Evolutionary conservation across 2,888 invertebrate genomes (phyloP).

Genomic region (Bugulina stolonifera): DNA sequence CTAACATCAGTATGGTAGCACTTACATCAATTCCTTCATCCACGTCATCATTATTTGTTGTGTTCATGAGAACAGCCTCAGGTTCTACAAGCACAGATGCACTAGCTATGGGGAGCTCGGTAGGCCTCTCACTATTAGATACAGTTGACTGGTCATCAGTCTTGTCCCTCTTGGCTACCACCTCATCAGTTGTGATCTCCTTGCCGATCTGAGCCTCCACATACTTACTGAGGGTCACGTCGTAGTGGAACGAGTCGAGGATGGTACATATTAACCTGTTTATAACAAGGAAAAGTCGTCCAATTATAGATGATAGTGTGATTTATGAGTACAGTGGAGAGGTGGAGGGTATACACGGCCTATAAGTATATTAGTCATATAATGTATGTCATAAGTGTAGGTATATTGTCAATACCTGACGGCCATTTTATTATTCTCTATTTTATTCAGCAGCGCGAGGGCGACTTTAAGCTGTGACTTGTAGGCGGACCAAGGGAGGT

Average conservation of each 20-base stretch:
- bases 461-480: constrained; percentile 75
- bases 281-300: too few relatives aligned
- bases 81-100: neutral
- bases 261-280: constrained; percentile 60
- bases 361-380: too few relatives aligned
- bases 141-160: neutral
- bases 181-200: neutral
- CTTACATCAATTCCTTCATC: constrained; percentile 23
- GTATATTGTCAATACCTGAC: constrained; percentile 60
- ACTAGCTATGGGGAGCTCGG: neutral
- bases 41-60: constrained; percentile 6
- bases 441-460: constrained; percentile 66
- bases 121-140: neutral
- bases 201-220: constrained; percentile 24
- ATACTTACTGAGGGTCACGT: constrained; percentile 57
- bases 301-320: too few relatives aligned
- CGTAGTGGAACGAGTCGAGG: constrained; percentile 85
- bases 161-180: neutral
- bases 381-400: too few relatives aligned
- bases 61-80: neutral
- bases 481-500: constrained; percentile 85
- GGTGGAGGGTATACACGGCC: too few relatives aligned
- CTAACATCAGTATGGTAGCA: too few relatives aligned
- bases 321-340: too few relatives aligned
- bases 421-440: constrained; percentile 74